Evolutionary conservation across 1,140 invertebrate genomes (phyloP).

Genomic region (Philopotamus ludificatus): DNA sequence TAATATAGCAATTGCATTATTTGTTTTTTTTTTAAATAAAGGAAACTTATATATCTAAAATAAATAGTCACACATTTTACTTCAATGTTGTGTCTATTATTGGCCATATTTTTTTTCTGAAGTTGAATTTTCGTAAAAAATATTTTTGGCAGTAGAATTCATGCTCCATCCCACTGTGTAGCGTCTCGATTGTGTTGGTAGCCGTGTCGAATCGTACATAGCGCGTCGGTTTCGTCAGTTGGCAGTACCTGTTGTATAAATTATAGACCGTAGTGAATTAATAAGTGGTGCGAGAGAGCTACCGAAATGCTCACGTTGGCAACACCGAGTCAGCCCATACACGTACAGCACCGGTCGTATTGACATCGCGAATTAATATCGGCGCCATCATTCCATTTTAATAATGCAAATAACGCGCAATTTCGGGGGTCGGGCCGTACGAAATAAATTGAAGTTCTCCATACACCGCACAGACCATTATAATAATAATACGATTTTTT

Average conservation of each 20-base stretch:
- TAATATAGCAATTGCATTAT: too few species aligned
- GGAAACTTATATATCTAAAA: too few species aligned
- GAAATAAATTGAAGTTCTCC: not conserved
- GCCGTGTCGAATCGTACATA: conserved; percentile 13
- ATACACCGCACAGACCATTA: not conserved
- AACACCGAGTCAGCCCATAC: not conserved
- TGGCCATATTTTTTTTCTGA: too few species aligned
- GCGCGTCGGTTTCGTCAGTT: conserved; percentile 13
- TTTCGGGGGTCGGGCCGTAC: not conserved
- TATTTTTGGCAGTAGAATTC: too few species aligned
- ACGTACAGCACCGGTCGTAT: conserved; percentile 9
- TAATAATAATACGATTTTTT: conserved; percentile 1
- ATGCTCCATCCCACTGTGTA: too few species aligned
- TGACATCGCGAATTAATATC: conserved; percentile 14
- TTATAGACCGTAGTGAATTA: conserved; percentile 31
- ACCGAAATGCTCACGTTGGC: conserved; percentile 22
- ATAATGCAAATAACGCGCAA: not conserved
- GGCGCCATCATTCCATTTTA: not conserved
- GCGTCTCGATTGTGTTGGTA: conserved; percentile 2
- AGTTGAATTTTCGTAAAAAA: too few species aligned
- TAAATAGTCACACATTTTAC: too few species aligned
- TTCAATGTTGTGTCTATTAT: too few species aligned
- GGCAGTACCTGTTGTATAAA: conserved; percentile 22
- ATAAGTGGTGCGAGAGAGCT: conserved; percentile 26
- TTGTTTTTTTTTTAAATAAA: too few species aligned